Evolutionary conservation across 1,140 invertebrate species (phyloP), one percentile per base, ranked within the genome.

Genomic region (Thalassaphorura encarpata): DNA sequence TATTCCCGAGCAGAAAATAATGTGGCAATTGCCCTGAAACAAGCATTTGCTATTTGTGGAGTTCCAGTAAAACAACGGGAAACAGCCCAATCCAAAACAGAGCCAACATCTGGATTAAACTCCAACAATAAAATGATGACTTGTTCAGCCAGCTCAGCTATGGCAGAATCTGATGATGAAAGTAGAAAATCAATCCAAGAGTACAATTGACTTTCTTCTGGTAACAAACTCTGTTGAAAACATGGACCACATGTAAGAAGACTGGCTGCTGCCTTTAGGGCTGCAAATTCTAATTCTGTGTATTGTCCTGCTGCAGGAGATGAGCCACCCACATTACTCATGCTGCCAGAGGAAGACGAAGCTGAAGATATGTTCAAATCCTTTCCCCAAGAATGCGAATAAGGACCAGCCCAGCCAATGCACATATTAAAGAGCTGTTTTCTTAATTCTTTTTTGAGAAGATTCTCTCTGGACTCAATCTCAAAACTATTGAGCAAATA

Each of bases 1-100:
- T 97, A 98, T 73, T 98, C 96, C 65, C 87, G 85, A 27, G 90
- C 87, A 68, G 90, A 94, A 71, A 98, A 99, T 60, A 98, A 89
- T 16, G 91, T 88, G 23, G 92, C 90, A 16, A 99, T 76, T 11
- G 94, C 90, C 66, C 90, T 79, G 69, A 98, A 98, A 69, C 94
- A 97, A 1, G 89, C 87, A 71, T 97, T 92, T 6, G 93, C 91
- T 21, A 97, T 89, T 58, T 86, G 79, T 8, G 85, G 81, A 4
- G 80, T 72, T 3, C 90, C 92, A 0, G 91, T 98, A 69, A 95
- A 99, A 72, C 96, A 99, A 47, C 91, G 81, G 74, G 97, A 90
- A 21, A 99, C 92, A 0, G 94, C 85, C 94, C 94, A 98, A 72
- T 99, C 96, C 5, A 99, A 74, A 16, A 99, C 73, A 2, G 87